Percentiles rank a stretch among this genome's conserved stretches.
These are phyloP conservation scores for Lithobates pipiens DNA, from an alignment of 2,797 vertebrate species.

Conservation along the genomic window DNA sequence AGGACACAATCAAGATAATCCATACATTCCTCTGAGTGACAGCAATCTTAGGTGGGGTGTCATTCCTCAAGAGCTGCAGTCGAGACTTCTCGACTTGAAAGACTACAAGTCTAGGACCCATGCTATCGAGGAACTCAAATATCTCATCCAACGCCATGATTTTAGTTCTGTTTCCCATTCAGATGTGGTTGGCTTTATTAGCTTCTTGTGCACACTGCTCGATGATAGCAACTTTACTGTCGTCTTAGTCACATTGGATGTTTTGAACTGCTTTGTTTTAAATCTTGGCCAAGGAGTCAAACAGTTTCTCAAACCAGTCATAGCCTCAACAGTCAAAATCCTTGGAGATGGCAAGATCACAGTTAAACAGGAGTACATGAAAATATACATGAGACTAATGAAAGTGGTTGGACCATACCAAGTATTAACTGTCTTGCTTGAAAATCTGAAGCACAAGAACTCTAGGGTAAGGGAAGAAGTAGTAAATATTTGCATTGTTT, in stretches of 20 bases:
- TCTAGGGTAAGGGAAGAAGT: slow-evolving; percentile 85
- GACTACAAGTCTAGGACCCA: slow-evolving; percentile 86
- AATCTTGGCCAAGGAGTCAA: slow-evolving; percentile 77
- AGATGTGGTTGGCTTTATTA: slow-evolving; percentile 80
- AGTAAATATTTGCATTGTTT: slow-evolving; percentile 82
- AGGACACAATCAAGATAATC: neutral
- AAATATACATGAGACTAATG: slow-evolving; percentile 84
- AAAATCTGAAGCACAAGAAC: slow-evolving; percentile 84
- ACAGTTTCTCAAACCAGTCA: slow-evolving; percentile 78
- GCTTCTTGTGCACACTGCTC: slow-evolving; percentile 81
- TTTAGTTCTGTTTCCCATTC: slow-evolving; percentile 72
- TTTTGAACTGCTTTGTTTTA: slow-evolving; percentile 81
- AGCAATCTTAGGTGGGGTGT: slow-evolving; percentile 83
- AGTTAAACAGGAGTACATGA: slow-evolving; percentile 82
- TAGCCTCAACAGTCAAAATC: slow-evolving; percentile 79
- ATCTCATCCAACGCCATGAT: slow-evolving; percentile 72
- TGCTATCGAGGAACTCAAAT: slow-evolving; percentile 87
- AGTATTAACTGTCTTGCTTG: slow-evolving; percentile 81
- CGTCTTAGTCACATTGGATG: slow-evolving; percentile 83
- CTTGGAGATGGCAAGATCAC: slow-evolving; percentile 83
- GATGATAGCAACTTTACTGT: slow-evolving; percentile 89
- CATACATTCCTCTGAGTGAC: slow-evolving; percentile 38
- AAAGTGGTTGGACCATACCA: slow-evolving; percentile 78
- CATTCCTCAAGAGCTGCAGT: slow-evolving; percentile 85
- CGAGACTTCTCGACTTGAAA: slow-evolving; percentile 84